These are phyloP conservation scores for Neodiprion lecontei DNA, from an alignment of 1,140 invertebrate genomes.

Conservation along the genomic window DNA sequence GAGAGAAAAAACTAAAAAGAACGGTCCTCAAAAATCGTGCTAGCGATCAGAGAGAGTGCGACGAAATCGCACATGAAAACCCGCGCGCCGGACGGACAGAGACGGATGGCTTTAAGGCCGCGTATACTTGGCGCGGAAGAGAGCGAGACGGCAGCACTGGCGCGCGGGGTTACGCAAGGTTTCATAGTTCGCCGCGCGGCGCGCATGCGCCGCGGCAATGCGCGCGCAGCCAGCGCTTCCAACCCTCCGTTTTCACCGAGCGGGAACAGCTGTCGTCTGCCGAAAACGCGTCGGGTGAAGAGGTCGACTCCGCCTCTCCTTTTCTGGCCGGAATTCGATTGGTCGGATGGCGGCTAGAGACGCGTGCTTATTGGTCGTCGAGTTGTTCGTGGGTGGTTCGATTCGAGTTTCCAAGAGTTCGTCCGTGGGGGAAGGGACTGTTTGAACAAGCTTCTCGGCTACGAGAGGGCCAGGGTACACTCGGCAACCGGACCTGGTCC, in stretches of 20 bases:
- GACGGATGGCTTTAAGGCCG: too few relatives aligned
- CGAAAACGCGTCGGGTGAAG: not conserved
- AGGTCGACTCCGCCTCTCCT: too few relatives aligned
- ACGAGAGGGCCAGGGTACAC: slow-evolving; percentile 58
- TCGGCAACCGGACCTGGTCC: slow-evolving; percentile 58
- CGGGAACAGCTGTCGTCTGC: slow-evolving; percentile 7
- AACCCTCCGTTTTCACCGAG: not conserved
- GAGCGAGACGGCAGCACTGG: too few relatives aligned
- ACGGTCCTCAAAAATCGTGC: not conserved
- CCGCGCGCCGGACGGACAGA: slow-evolving; percentile 7
- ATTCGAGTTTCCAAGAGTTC: not conserved
- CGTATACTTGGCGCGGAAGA: too few relatives aligned
- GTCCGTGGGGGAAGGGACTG: slow-evolving; percentile 44
- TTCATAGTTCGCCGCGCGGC: too few relatives aligned
- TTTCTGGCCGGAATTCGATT: slow-evolving; percentile 25
- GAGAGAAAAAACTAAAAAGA: not conserved
- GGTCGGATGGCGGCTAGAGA: slow-evolving; percentile 2
- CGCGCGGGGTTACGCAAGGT: too few relatives aligned
- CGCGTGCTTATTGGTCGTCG: slow-evolving; percentile 11
- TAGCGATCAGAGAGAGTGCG: not conserved
- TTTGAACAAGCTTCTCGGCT: slow-evolving; percentile 59
- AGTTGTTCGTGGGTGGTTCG: not conserved
- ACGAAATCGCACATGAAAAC: not conserved
- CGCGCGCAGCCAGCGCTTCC: slow-evolving; percentile 21
- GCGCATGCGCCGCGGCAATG: slow-evolving; percentile 14